phyloP scores from a whole-genome alignment of 2,888 invertebrate genomes.

The Lepidocyrtinus sp. region DNA sequence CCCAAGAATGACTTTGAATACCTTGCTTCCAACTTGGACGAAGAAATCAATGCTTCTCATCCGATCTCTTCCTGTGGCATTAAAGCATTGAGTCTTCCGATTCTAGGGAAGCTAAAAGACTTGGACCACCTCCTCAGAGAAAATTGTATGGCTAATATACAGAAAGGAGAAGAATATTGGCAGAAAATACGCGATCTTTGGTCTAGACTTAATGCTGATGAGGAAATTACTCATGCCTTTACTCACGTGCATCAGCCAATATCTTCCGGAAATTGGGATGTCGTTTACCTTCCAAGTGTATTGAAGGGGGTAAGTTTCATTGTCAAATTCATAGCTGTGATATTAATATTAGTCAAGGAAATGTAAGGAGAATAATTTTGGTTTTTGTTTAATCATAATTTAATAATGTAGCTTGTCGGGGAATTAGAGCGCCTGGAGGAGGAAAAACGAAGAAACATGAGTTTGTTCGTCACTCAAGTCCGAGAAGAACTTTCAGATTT shows the following conservation, averaged over 20 bases:
- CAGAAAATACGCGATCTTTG: conserved; percentile 57
- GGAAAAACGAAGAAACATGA: conserved; percentile 83
- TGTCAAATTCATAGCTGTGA: no score
- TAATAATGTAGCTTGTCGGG: conserved; percentile 74
- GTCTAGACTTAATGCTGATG: conserved; percentile 53
- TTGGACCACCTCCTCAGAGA: conserved; percentile 11
- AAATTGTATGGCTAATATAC: conserved; percentile 29
- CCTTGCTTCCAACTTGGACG: conserved; percentile 4
- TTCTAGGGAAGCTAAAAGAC: conserved; percentile 45
- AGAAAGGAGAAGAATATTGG: conserved; percentile 45
- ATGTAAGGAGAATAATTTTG: neutral
- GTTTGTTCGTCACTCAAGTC: conserved; percentile 78
- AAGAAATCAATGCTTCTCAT: conserved; percentile 6
- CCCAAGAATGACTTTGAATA: conserved; percentile 38
- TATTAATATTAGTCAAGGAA: neutral
- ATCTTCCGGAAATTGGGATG: neutral
- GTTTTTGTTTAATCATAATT: conserved; percentile 1
- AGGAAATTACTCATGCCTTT: conserved; percentile 50
- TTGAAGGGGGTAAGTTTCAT: conserved; percentile 54
- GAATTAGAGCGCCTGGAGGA: conserved; percentile 85
- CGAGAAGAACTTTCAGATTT: conserved; percentile 81
- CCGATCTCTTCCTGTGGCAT: conserved; percentile 14
- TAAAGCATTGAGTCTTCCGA: conserved; percentile 30
- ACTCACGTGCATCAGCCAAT: conserved; percentile 38
- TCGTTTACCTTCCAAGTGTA: conserved; percentile 41